phyloP scores from a whole-genome alignment of 2,888 invertebrate species.

The Spilosoma lubricipeda region DNA sequence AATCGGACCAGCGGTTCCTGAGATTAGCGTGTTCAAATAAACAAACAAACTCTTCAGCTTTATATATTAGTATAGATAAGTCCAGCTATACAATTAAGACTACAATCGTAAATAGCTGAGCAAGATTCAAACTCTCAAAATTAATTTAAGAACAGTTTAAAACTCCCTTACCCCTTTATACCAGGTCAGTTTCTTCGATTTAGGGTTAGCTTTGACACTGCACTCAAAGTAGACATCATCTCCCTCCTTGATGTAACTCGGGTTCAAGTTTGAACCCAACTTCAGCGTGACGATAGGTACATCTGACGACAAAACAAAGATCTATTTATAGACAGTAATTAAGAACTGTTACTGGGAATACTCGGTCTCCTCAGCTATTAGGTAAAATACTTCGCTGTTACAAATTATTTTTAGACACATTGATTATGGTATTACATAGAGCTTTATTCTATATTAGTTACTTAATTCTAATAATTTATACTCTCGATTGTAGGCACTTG shows the following conservation, averaged over 20 bases:
- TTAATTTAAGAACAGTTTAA: neutral
- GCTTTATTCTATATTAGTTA: neutral
- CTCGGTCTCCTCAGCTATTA: neutral
- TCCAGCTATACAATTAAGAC: no score
- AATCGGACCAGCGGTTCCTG: no score
- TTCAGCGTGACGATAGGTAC: constrained; percentile 93
- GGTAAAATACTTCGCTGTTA: neutral
- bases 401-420: neutral
- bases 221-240: constrained; percentile 97
- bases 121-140: neutral
- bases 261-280: constrained; percentile 93
- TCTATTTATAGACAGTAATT: neutral
- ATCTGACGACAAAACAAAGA: constrained; percentile 83
- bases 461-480: no score
- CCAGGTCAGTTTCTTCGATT: constrained; percentile 93
- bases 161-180: constrained; percentile 88
- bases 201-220: constrained; percentile 95
- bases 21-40: no score
- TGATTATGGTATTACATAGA: neutral
- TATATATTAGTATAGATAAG: no score
- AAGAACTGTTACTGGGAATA: neutral
- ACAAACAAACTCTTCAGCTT: no score
- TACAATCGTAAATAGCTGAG: no score
- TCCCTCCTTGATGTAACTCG: constrained; percentile 93
- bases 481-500: no score